Evolutionary conservation across 2,113 vertebrate genomes (phyloP).

Genomic region (Cardinalis cardinalis): DNA sequence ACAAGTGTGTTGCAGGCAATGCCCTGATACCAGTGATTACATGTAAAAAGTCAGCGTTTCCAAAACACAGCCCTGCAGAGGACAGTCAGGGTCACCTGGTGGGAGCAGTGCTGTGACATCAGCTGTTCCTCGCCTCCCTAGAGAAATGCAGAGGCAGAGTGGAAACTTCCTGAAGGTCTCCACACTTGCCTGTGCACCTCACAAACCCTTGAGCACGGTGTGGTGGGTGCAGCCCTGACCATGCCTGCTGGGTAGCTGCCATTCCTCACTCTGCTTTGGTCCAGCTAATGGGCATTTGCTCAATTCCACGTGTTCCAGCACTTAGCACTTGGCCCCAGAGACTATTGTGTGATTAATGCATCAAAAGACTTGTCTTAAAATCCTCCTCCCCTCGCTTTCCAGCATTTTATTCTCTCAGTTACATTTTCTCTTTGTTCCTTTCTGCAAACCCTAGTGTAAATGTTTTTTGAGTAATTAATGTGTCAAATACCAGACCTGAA

Average conservation of each 20-base stretch:
- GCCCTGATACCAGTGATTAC: neutral
- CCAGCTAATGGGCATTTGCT: neutral
- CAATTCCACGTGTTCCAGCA: neutral
- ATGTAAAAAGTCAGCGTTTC: neutral
- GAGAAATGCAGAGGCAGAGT: neutral
- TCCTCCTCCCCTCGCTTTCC: neutral
- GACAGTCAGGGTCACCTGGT: neutral
- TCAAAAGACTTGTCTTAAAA: conserved; percentile 21
- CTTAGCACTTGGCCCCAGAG: neutral
- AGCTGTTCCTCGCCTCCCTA: neutral
- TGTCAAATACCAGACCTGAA: conserved; percentile 63
- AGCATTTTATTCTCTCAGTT: conserved; percentile 46
- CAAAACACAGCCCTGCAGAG: neutral
- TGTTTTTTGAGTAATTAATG: conserved; percentile 66
- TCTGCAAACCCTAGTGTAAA: conserved; percentile 58
- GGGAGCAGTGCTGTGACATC: rapidly evolving
- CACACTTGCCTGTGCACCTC: neutral
- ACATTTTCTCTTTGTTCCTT: conserved; percentile 50
- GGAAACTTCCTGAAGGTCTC: neutral
- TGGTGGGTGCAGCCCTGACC: neutral
- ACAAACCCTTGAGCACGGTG: neutral
- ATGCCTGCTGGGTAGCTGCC: neutral
- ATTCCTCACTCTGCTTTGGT: neutral
- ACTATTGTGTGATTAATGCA: neutral
- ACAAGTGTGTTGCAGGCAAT: neutral